Percentiles rank a stretch among this genome's conserved stretches.
These are phyloP conservation scores for Haplotaxodon microlepis DNA, from an alignment of 2,113 vertebrate species.

Conservation along the genomic window DNA sequence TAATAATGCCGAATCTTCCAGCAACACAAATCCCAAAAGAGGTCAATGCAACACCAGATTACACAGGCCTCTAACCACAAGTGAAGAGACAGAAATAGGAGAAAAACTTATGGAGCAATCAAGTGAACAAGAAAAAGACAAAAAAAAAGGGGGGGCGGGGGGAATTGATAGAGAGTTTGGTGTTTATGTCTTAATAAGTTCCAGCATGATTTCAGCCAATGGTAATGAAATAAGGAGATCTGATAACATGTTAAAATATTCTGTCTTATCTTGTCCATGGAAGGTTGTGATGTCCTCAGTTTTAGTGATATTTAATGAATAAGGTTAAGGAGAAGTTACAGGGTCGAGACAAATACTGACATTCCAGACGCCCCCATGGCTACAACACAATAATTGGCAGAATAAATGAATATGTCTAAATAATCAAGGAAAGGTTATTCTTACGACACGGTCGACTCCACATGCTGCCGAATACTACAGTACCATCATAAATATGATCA, in stretches of 20 bases:
- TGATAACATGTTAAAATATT: not conserved
- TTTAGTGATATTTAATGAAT: constrained; percentile 25
- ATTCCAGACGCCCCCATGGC: constrained; percentile 4
- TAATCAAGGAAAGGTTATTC: constrained; percentile 13
- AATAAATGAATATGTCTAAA: constrained; percentile 37
- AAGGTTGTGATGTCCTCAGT: not conserved
- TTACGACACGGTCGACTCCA: not conserved
- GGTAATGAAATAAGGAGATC: not conserved
- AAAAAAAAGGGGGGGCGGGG: fast-evolving
- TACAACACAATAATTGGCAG: constrained; percentile 32
- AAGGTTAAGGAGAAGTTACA: constrained; percentile 1
- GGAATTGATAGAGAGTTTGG: not conserved
- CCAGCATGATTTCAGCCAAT: not conserved
- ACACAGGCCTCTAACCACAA: not conserved
- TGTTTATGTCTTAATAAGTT: not conserved
- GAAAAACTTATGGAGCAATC: not conserved
- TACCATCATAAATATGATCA: not conserved
- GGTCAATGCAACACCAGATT: not conserved
- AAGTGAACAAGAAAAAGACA: not conserved
- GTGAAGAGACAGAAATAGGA: not conserved
- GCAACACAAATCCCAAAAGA: not conserved
- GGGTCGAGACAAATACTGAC: not conserved
- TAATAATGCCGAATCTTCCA: not conserved
- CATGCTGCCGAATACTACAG: not conserved
- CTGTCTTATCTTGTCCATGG: not conserved